Base-by-base conservation (phyloP, 1,140 invertebrate species). In the Epicauta chinensis region DNA sequence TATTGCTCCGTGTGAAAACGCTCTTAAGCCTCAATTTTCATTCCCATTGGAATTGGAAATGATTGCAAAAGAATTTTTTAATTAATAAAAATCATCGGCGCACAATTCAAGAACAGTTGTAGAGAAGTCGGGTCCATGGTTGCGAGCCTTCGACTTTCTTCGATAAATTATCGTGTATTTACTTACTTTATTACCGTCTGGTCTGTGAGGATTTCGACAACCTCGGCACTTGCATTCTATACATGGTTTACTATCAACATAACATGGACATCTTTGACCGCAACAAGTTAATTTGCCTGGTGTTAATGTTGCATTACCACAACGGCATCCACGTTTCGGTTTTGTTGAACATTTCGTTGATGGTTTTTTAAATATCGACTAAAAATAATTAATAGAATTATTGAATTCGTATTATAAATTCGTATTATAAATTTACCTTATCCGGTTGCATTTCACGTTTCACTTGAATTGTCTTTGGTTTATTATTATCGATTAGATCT, bases 181-280 rank as follows among this genome's bases (percentile, higher is more conserved):
- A 46, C 16, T 51, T 77, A 88, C 83, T 77, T 90, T 90, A 60
- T 84, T 78, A 43, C 86, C 87, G 72, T 86, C 86, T 40, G 82
- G 78, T 59, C 81, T 81, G 63, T 90, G 84, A 11, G 91, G 91
- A 78, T 96, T 96, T 67, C 89, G 73, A 71, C 92, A 96, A 5
- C 91, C 92, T 70, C 87, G 81, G 73, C 92, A 96, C 67, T 85
- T 84, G 72, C 92, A 96, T 56, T 88, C 87, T 23, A 86, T 76
- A 67, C 91, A 94, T 9, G 89, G 82, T 72, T 87, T 90, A 64
- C 81, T 85, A 61, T 86, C 88, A 45, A 89, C 87, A 72, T 94
- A 96, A 74, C 92, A 96, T 0, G 91, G 89, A 76, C 92, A 96
- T 53, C 91, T 76, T 69, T 94, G 91, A 2, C 91, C 91, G 69